Evolutionary conservation across 92 coral and sea anemone genomes (phyloP).

Genomic region (Zoanthus gigantus): DNA sequence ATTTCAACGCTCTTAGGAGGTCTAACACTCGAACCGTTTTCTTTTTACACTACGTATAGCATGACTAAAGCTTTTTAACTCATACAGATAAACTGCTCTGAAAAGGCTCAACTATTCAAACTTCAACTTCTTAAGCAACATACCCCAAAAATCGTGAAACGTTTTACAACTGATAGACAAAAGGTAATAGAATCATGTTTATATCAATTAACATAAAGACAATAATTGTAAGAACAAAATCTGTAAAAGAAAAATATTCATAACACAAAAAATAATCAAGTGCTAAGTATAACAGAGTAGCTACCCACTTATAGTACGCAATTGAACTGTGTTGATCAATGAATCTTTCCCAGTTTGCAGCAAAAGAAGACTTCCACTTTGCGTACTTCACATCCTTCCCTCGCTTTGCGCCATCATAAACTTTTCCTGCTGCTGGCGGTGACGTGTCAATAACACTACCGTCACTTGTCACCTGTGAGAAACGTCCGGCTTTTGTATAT

Average conservation of each 20-base stretch:
- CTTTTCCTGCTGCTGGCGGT: conserved; percentile 71
- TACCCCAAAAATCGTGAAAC: too few relatives aligned
- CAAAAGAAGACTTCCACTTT: conserved; percentile 84
- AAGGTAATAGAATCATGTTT: too few relatives aligned
- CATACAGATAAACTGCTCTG: too few relatives aligned
- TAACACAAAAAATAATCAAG: neutral
- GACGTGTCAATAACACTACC: conserved; percentile 87
- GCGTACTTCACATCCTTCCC: conserved; percentile 79
- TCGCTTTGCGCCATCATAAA: conserved; percentile 74
- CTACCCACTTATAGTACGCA: conserved; percentile 68
- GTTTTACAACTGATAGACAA: too few relatives aligned
- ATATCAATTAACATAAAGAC: too few relatives aligned
- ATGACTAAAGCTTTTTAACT: too few relatives aligned
- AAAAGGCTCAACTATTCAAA: too few relatives aligned
- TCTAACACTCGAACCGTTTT: too few relatives aligned
- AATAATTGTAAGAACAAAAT: too few relatives aligned
- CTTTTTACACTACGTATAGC: too few relatives aligned
- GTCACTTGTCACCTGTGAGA: conserved; percentile 81
- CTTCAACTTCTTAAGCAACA: too few relatives aligned
- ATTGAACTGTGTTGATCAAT: conserved; percentile 86
- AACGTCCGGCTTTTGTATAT: conserved; percentile 91
- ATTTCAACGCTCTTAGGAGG: too few relatives aligned
- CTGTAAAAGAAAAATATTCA: neutral
- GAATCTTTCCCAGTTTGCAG: conserved; percentile 90
- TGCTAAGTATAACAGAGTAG: neutral